Evolutionary conservation across 2,113 vertebrate species (phyloP).

Genomic region (Cisticola juncidis): DNA sequence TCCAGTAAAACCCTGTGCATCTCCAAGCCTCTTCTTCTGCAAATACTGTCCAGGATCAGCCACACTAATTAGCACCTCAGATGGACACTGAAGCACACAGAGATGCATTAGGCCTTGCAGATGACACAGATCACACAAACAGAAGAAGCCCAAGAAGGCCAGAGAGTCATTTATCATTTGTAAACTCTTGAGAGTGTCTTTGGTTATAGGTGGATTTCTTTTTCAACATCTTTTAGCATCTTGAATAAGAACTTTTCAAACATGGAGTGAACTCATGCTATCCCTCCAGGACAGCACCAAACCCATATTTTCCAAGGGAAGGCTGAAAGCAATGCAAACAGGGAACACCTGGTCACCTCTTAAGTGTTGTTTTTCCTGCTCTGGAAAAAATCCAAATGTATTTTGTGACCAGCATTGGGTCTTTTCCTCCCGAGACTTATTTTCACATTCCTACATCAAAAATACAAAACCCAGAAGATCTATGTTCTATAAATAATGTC

Average conservation of each 20-base stretch:
- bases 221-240: background rate
- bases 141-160: background rate
- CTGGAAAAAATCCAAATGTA: background rate
- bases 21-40: background rate
- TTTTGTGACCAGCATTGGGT: background rate
- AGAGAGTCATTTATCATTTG: background rate
- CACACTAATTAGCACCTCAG: background rate
- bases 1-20: background rate
- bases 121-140: background rate
- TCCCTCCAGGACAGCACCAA: background rate
- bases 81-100: background rate
- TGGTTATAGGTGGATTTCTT: background rate
- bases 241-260: background rate
- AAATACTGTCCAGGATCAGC: background rate
- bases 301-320: background rate
- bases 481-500: conserved; percentile 35
- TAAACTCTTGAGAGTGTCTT: background rate
- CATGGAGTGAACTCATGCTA: background rate
- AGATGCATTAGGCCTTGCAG: background rate
- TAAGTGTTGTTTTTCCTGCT: background rate
- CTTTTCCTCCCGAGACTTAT: background rate
- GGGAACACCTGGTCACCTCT: background rate
- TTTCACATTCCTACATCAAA: conserved; percentile 10
- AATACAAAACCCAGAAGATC: conserved; percentile 34
- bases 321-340: background rate